Base-by-base conservation (phyloP, 2,113 vertebrate species). In the Spea multiplicata region DNA sequence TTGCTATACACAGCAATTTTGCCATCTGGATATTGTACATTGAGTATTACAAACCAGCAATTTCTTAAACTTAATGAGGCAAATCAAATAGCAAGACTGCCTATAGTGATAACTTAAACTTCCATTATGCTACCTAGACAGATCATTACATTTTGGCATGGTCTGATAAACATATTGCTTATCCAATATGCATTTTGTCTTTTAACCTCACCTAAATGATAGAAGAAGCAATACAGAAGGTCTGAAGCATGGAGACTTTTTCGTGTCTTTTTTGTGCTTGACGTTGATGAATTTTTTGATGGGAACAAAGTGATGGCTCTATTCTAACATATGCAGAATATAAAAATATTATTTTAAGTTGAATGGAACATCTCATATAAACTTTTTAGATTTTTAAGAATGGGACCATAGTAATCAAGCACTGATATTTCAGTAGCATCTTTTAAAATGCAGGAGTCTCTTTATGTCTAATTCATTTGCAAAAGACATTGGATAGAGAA, bases 111-210 rank as follows among this genome's bases (percentile, higher is more conserved):
- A 67, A 46, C 48, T 77, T 71, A 77, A 77, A 77, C 66, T 70
- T 77, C 68, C 53, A 70, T 77, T 77, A 70, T 53, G 62, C 75
- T 61, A 76, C 66, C 75, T 77, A 77, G 75, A 70, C 75, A 77
- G 75, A 77, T 77, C 75, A 77, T 77, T 77, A 77, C 75, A 48
- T 69, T 77, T 70, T 77, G 66, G 61, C 46, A 77, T 70, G 75
- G 75, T 77, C 67, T 77, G 46, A 62, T 76, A 52, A 71, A 67
- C 75, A 70, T 77, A 76, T 77, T 77, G 75, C 75, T 77, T 77
- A 62, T 77, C 75, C 75, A 70, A 70, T 77, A 77, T 77, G 66
- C 55, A 70, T 77, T 30, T 67, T 62, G 70, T 62, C 53, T 77
- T 71, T 77, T 52, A 77, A 77, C 75, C 66, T 53, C 30, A 68